phyloP scores from a whole-genome alignment of 2,113 vertebrate species.

The Clarias magur region DNA sequence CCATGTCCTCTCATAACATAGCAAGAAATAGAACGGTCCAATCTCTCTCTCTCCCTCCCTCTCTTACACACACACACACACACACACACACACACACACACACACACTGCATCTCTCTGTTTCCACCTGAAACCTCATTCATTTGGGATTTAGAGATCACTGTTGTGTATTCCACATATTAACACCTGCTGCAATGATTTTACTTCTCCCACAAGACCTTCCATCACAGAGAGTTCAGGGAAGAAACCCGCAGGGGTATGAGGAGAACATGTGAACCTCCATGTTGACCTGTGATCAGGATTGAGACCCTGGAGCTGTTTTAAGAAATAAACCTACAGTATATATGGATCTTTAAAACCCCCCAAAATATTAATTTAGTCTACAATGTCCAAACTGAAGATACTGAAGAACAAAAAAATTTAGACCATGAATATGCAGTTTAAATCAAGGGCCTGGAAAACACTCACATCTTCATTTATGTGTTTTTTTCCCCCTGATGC shows the following conservation, averaged over 20 bases:
- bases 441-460: background rate
- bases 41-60: background rate
- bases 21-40: background rate
- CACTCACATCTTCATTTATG: background rate
- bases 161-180: conserved; percentile 46
- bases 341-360: background rate
- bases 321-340: background rate
- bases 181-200: conserved; percentile 36
- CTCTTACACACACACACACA: background rate
- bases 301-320: background rate
- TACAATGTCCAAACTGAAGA: background rate
- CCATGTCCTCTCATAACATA: conserved; percentile 61
- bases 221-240: background rate
- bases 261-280: background rate
- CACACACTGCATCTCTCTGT: conserved; percentile 17
- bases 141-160: conserved; percentile 43
- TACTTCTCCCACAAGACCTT: conserved; percentile 34
- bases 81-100: background rate
- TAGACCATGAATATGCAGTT: background rate
- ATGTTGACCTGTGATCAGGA: background rate
- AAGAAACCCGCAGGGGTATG: background rate
- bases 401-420: background rate
- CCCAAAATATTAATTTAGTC: background rate
- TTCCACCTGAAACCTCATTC: conserved; percentile 56
- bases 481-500: background rate